Base-by-base conservation (phyloP, 1,140 invertebrate species). In the Drosophila nannoptera region DNA sequence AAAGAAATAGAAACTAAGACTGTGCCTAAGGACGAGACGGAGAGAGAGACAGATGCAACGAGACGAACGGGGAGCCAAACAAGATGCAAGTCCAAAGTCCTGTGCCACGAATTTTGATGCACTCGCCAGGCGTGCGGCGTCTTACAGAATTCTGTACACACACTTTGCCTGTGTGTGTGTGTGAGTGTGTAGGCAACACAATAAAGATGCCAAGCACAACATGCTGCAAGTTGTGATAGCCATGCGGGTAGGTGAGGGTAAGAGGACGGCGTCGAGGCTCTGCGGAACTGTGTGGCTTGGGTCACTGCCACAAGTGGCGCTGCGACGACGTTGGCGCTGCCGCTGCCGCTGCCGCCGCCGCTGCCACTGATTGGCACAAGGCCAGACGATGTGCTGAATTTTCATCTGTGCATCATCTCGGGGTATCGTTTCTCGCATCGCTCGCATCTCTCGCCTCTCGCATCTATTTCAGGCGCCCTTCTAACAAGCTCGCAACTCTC, bases 41-140 rank as follows among this genome's bases (percentile, higher is more conserved):
- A 46, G 12, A 42, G 31, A 16, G 11, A 4, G 58, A 29, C 70
- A 46, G 45, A 56, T 12, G 43, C 43, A 33, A 58, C 43, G 42
- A 60, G 49, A 36, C 14, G 33, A 54, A 63, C 58, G 45, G 61
- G 61, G 64, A 80, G 66, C 73, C 49, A 60, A 64, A 72, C 76
- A 59, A 83, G 80, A 78, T 69, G 69, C 78, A 76, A 83, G 77
- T 68, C 64, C 77, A 69, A 66, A 53, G 64, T 68, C 42, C 40
- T 74, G 53, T 73, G 67, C 80, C 60, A 80, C 56, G 80, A 84
- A 86, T 84, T 86, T 86, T 80, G 73, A 86, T 84, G 80, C 80
- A 84, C 80, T 76, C 68, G 69, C 75, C 69, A 68, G 64, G 66
- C 73, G 69, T 81, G 36, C 53, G 56, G 48, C 63, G 36, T 66